These are phyloP conservation scores for Trilocha varians DNA, from an alignment of 2,888 invertebrate species.

Conservation along the genomic window DNA sequence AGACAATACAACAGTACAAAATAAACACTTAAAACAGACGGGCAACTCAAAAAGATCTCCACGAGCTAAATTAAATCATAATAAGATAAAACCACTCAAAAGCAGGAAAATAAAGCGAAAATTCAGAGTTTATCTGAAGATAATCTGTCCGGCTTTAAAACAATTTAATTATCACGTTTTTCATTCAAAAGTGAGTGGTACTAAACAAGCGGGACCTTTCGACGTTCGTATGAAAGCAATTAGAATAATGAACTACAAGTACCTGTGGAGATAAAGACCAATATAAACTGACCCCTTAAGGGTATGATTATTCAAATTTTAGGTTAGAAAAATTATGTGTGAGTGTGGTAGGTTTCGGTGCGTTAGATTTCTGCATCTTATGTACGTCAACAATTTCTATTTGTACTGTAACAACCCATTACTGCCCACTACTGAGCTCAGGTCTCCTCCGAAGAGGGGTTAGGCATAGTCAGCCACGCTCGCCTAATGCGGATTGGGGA, in stretches of 20 bases:
- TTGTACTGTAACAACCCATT: too few relatives aligned
- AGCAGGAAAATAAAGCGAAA: constrained; percentile 15
- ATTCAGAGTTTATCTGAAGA: constrained; percentile 40
- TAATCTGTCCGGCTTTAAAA: constrained; percentile 44
- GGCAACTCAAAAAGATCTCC: too few relatives aligned
- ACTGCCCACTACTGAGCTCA: too few relatives aligned
- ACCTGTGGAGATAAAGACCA: constrained; percentile 24
- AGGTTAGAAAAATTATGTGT: neutral
- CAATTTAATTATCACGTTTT: constrained; percentile 65
- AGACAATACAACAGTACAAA: too few relatives aligned
- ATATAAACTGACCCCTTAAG: constrained; percentile 13
- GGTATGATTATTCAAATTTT: neutral
- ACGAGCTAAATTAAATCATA: constrained; percentile 15
- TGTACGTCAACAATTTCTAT: too few relatives aligned
- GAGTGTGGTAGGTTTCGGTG: too few relatives aligned
- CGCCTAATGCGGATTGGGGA: too few relatives aligned
- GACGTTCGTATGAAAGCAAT: constrained; percentile 50
- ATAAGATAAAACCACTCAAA: constrained; percentile 9
- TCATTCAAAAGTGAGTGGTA: constrained; percentile 44
- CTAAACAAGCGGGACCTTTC: constrained; percentile 55
- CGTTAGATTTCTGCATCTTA: too few relatives aligned
- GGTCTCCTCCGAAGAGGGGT: too few relatives aligned
- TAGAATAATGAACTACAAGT: constrained; percentile 63
- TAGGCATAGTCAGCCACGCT: too few relatives aligned
- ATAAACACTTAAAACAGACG: too few relatives aligned